Conservation (phyloP, 2,113 vertebrate genomes). For the Acanthisitta chloris region DNA sequence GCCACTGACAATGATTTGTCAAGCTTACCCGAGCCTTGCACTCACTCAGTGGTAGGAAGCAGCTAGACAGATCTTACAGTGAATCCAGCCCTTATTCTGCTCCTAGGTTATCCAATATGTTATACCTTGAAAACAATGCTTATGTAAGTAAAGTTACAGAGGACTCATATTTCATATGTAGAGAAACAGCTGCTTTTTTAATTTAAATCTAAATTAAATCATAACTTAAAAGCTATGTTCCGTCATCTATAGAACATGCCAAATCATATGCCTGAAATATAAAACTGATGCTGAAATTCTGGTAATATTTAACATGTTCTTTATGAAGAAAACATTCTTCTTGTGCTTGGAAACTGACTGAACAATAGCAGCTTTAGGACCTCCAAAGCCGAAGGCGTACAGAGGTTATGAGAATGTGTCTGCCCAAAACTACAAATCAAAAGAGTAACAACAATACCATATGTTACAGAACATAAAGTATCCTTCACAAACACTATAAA, state of each 20-base stretch:
- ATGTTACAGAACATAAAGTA: slow-evolving; percentile 76
- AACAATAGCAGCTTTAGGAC: slow-evolving; percentile 71
- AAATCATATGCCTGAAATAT: slow-evolving; percentile 65
- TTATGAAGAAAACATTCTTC: slow-evolving; percentile 68
- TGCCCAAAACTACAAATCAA: slow-evolving; percentile 82
- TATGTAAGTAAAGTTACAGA: slow-evolving; percentile 46
- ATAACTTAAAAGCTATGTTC: slow-evolving; percentile 59
- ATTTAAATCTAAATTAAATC: slow-evolving; percentile 67
- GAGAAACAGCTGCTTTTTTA: slow-evolving; percentile 59
- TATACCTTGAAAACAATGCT: background rate
- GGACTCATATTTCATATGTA: slow-evolving; percentile 54
- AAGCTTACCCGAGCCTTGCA: slow-evolving; percentile 12
- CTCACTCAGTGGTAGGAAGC: slow-evolving; percentile 31
- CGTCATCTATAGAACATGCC: slow-evolving; percentile 50
- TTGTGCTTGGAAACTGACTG: slow-evolving; percentile 44
- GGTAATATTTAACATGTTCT: slow-evolving; percentile 63
- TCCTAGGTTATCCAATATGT: slow-evolving; percentile 37
- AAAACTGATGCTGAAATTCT: slow-evolving; percentile 71
- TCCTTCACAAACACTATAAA: slow-evolving; percentile 67
- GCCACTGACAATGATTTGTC: slow-evolving; percentile 45
- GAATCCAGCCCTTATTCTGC: slow-evolving; percentile 20
- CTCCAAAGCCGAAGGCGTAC: slow-evolving; percentile 76
- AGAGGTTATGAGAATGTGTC: slow-evolving; percentile 84
- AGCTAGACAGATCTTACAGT: slow-evolving; percentile 5
- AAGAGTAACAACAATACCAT: slow-evolving; percentile 81